Evolutionary conservation across 2,113 vertebrate genomes (phyloP).

Genomic region (Procavia capensis): DNA sequence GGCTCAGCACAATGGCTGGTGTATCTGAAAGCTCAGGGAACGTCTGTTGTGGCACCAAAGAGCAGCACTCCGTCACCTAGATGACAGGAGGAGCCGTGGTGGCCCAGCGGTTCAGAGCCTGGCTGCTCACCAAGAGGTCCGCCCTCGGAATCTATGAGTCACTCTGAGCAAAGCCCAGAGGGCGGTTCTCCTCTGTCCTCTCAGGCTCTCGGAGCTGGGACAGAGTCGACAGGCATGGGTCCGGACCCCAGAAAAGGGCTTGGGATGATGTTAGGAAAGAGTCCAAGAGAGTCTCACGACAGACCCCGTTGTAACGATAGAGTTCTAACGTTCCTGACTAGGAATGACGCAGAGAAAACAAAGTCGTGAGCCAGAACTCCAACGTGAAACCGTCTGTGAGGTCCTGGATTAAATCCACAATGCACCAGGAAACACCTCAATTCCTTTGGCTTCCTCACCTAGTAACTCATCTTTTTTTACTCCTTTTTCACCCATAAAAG

Average conservation of each 20-base stretch:
- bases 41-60: not conserved
- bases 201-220: no score
- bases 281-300: not conserved
- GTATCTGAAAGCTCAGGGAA: not conserved
- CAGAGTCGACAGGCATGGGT: no score
- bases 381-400: not conserved
- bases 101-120: no score
- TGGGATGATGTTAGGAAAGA: conserved; percentile 11
- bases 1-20: not conserved
- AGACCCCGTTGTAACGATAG: not conserved
- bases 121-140: no score
- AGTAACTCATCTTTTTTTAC: not conserved
- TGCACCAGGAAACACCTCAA: not conserved
- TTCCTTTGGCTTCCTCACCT: conserved; percentile 10
- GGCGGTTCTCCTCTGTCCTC: no score
- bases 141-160: no score
- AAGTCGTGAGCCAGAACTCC: conserved; percentile 16
- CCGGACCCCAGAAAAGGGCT: not conserved
- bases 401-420: not conserved
- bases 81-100: not conserved
- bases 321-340: not conserved
- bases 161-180: no score
- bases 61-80: not conserved
- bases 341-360: conserved; percentile 21
- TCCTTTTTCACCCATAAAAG: not conserved